Base-by-base conservation (phyloP, 2,888 invertebrate species). In the Antitype chi region DNA sequence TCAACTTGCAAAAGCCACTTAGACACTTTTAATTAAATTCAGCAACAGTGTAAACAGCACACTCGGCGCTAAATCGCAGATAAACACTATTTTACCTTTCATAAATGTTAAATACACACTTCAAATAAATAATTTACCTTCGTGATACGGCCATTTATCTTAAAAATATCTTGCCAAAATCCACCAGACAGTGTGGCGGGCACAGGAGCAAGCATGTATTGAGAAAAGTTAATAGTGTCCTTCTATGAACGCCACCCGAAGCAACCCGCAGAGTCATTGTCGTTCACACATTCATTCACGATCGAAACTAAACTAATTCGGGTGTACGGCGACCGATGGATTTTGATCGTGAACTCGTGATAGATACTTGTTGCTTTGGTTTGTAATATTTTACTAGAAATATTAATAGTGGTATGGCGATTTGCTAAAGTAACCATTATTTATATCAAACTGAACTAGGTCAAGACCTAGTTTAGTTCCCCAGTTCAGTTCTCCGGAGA, bases 221-320 rank as follows among this genome's bases (percentile, higher is more conserved):
- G 85, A 80, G 69, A 74, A 80, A 77, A 82, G 86, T 79, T 83
- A 87, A 84, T 85, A 87, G 77, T 79, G 82, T 77, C 67, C 69
- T 82, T 87, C 84, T 80, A 80, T 82, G 85, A 87, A 88, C 76
- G 64, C 71, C 78, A 80, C 70, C 67, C 43, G 25, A 60, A 49
- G 83, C 69, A 75, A 79, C 88, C 89, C 82, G 88, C 88, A 79
- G 90, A 72, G 91, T 75, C 85, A 87, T 91, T 91, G 88, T 91
- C 71, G 72, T 87, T 85, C 88, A 76, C 83, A 88, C 89, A 83
- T 87, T 85, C 88, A 82, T 88, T 87, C 88, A 84, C 75, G 53
- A 85, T 74, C 62, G 52, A 78, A 82, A 78, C 74, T 81, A 75
- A 75, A 84, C 72, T 77, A 70, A 83, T 75, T 83, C 72, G 38